Conservation (phyloP, 2,113 vertebrate species). For the Varanus salvator region DNA sequence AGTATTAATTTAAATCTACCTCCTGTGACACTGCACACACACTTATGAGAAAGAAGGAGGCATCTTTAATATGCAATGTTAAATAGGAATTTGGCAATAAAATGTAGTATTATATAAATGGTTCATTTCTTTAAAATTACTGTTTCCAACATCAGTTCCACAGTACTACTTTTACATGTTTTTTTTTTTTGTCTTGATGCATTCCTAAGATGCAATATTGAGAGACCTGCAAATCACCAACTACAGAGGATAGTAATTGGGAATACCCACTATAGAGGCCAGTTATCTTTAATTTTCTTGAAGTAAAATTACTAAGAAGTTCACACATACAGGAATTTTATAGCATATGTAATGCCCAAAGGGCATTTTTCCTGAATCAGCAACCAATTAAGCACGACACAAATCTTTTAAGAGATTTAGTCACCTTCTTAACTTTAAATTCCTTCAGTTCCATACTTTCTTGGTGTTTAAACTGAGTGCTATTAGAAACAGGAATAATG, state of each 20-base stretch:
- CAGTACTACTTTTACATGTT: not conserved
- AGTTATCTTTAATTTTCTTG: not conserved
- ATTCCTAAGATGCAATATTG: not conserved
- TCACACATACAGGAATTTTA: not conserved
- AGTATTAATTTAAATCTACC: not conserved
- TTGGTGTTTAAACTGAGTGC: constrained; percentile 92
- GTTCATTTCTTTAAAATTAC: not conserved
- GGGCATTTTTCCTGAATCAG: not conserved
- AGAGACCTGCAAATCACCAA: not conserved
- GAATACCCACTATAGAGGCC: not conserved
- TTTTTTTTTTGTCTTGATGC: not conserved
- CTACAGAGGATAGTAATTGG: not conserved
- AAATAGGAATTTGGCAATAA: not conserved
- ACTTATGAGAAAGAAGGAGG: no score
- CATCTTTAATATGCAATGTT: not conserved
- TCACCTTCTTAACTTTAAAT: constrained; percentile 90
- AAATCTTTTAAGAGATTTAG: not conserved
- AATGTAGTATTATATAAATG: no score
- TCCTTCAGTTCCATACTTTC: constrained; percentile 94
- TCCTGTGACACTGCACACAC: not conserved
- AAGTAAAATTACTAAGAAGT: not conserved
- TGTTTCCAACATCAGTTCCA: not conserved
- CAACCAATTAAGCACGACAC: not conserved
- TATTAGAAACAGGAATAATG: constrained; percentile 89
- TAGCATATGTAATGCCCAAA: not conserved